Evolutionary conservation across 2,797 vertebrate genomes (phyloP), one percentile per base, ranked within the genome.

Genomic region (Rhinogobio ventralis): DNA sequence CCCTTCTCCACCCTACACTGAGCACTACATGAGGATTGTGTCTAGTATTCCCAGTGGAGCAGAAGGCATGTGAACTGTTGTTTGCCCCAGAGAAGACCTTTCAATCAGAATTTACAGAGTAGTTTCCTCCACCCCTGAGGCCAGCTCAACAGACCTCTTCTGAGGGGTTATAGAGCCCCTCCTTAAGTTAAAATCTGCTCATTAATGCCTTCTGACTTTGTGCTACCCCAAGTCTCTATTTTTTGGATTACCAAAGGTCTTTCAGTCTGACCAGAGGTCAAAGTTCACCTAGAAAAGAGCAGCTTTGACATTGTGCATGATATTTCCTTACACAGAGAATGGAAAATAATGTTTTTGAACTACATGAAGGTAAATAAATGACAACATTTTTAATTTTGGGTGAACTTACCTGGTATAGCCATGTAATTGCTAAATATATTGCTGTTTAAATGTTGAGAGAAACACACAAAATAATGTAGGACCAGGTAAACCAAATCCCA

Each of bases 401-500:
- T 10, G 5, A 30, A 51, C 1, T 73, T 30, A 19, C 25, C 49
- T 19, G 49, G 30, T 81, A 42, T 28, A 57, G 17, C 51, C 36
- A 81, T 51, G 77, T n/a, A 67, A 67, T 79, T 51, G 30, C 42
- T 67, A 49, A 79, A 67, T 67, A 67, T 45, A 45, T 45, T 28
- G 51, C n/a, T 25, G 36, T 45, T 45, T 8, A 62, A 60, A 28
- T 62, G 36, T 55, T 53, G 23, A 69, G 13, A 55, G 36, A 71
- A 71, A 69, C 5, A 68, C 8, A 36, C 30, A 39, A 10, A 51
- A 33, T 25, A 69, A 42, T 55, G 19, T 23, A 23, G 17, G 28
- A 11, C 49, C 11, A 13, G 11, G 55, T 55, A 55, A 13, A 23
- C 79, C 77, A 57, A 71, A 71, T 55, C 66, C 68, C n/a, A 25